These are phyloP conservation scores for Anser brachyrhynchus DNA, from an alignment of 2,113 vertebrate species.

Conservation along the genomic window DNA sequence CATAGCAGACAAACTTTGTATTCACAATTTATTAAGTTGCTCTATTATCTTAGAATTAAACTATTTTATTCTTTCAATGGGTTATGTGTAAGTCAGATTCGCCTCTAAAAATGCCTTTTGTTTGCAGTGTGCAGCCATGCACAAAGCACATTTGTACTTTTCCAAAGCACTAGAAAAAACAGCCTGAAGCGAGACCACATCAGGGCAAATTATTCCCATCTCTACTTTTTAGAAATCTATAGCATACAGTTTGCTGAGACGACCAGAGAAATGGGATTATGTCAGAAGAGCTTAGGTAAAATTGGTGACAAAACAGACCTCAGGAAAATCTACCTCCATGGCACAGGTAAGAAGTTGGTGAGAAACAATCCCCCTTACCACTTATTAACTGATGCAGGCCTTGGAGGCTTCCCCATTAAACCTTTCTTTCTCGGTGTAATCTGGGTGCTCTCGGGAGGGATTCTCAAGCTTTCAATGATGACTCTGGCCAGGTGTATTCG, in stretches of 20 bases:
- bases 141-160: background rate
- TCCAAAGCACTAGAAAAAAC: background rate
- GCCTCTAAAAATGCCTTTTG: background rate
- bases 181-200: background rate
- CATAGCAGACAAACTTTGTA: background rate
- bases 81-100: rapidly evolving
- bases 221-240: background rate
- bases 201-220: background rate
- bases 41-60: background rate
- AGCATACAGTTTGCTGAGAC: background rate
- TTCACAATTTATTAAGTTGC: background rate
- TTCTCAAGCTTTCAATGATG: constrained; percentile 79
- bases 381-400: constrained; percentile 73
- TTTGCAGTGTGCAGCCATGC: background rate
- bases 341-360: background rate
- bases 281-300: background rate
- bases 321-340: background rate
- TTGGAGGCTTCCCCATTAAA: constrained; percentile 78
- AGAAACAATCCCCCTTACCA: constrained; percentile 73
- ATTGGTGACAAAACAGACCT: no score
- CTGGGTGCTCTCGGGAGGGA: constrained; percentile 64
- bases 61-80: rapidly evolving
- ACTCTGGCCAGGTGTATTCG: constrained; percentile 79
- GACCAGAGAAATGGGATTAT: background rate
- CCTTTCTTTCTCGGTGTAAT: constrained; percentile 66